phyloP scores from a whole-genome alignment of 2,113 vertebrate genomes.

The Ammodytes marinus region DNA sequence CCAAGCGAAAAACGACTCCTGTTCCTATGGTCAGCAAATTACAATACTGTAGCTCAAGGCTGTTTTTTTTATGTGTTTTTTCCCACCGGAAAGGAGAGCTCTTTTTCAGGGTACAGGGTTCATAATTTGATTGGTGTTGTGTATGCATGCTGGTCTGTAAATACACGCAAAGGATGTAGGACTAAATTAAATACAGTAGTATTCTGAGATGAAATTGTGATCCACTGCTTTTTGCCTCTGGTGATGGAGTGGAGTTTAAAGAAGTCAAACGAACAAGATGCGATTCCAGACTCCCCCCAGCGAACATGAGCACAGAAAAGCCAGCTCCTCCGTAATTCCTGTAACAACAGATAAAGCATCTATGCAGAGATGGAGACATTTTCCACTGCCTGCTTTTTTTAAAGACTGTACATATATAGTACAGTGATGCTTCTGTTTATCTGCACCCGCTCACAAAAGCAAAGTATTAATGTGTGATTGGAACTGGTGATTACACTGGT shows the following conservation, averaged over 20 bases:
- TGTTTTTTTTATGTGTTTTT: constrained; percentile 21
- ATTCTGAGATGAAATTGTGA: constrained; percentile 31
- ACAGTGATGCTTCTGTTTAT: constrained; percentile 21
- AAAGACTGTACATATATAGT: not conserved
- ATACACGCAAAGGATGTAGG: not conserved
- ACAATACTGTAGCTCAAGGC: constrained; percentile 50
- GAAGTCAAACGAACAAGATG: constrained; percentile 32
- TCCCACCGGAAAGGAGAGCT: not conserved
- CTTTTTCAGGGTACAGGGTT: not conserved
- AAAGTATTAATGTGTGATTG: constrained; percentile 27
- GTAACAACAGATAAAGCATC: constrained; percentile 50
- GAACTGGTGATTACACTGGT: constrained; percentile 35
- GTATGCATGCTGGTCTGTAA: not conserved
- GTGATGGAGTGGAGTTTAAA: constrained; percentile 44
- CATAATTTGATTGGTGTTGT: constrained; percentile 9
- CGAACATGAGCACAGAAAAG: constrained; percentile 44
- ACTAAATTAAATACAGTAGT: not conserved
- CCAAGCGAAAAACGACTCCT: constrained; percentile 52
- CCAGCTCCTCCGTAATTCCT: constrained; percentile 25
- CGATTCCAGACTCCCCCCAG: constrained; percentile 13
- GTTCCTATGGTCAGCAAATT: constrained; percentile 67
- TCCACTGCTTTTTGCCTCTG: constrained; percentile 19
- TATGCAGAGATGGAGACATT: constrained; percentile 31
- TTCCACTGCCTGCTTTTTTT: constrained; percentile 15
- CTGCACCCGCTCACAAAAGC: constrained; percentile 20